Conservation (phyloP, 2,888 invertebrate species). For the Aporophyla nigra region DNA sequence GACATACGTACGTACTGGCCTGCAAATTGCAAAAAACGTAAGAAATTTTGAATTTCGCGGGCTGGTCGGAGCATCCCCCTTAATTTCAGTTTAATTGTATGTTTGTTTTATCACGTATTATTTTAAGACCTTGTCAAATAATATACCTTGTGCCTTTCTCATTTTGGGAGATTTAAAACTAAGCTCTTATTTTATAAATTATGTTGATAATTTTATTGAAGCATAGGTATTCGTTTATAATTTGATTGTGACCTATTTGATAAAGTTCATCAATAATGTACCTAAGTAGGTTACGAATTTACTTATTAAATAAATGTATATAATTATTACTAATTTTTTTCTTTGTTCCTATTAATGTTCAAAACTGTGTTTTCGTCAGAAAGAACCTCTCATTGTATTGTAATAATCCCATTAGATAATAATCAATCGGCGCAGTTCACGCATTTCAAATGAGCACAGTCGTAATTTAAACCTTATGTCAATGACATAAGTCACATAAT, state of each 20-base stretch:
- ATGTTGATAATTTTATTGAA: constrained; percentile 3
- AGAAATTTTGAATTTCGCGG: too few species aligned
- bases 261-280: constrained; percentile 34
- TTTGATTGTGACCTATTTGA: neutral
- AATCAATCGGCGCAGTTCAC: neutral
- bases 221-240: neutral
- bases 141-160: constrained; percentile 2
- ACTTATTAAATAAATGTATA: constrained; percentile 37
- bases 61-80: too few species aligned
- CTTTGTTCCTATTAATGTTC: neutral
- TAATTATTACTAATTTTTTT: constrained; percentile 1
- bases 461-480: neutral
- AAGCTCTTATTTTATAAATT: constrained; percentile 4
- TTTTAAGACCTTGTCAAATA: constrained; percentile 6
- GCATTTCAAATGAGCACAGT: neutral
- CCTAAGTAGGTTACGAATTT: neutral
- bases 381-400: neutral
- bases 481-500: neutral
- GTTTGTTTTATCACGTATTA: constrained; percentile 43
- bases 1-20: too few species aligned
- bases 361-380: neutral
- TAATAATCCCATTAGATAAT: neutral
- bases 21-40: too few species aligned
- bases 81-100: constrained; percentile 23
- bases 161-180: neutral